Base-by-base conservation (phyloP, 1,140 invertebrate species). In the Elymnias hypermnestra region DNA sequence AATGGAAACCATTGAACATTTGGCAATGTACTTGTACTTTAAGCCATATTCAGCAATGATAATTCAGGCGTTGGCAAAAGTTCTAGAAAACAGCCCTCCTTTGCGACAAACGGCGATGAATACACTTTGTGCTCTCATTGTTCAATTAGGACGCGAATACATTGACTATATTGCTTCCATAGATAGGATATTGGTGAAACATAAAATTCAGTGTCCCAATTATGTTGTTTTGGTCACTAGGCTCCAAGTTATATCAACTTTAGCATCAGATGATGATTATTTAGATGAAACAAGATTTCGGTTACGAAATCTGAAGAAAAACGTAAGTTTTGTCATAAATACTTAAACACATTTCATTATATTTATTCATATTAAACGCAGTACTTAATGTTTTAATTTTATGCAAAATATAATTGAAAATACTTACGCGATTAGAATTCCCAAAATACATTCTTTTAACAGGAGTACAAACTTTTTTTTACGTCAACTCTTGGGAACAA, bases 131-230 rank as follows among this genome's bases (percentile, higher is more conserved):
- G 91, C 96, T 0, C 70, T 99, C 35, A 91, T 97, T 3, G 88
- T 93, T 13, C 97, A 98, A 72, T 84, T 99, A 39, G 95, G 96
- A 0, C 91, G 93, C 19, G 97, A 97, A 59, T 99, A 95, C 78
- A 90, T 93, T 45, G 95, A 98, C 14, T 99, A 98, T 68, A 93
- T 98, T 53, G 94, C 96, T 2, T 90, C 98, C 59, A 93, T 98
- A 2, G 92, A 94, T 56, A 94, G 94, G 69, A 91, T 95, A 2
- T 88, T 98, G 40, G 85, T 82, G 0, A 95, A 94, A 59, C 94
- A 98, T 69, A 93, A 92, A 67, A 97, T 98, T 25, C 86, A 85
- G 7, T 94, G 95, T 78, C 87, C 90, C 2, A 89, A 92, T 46
- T 98, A 97, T 63, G 94, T 97, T n/a, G 89, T 90, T 28, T 74